Evolutionary conservation across 1,140 invertebrate species (phyloP).

Genomic region (Colletes gigas): DNA sequence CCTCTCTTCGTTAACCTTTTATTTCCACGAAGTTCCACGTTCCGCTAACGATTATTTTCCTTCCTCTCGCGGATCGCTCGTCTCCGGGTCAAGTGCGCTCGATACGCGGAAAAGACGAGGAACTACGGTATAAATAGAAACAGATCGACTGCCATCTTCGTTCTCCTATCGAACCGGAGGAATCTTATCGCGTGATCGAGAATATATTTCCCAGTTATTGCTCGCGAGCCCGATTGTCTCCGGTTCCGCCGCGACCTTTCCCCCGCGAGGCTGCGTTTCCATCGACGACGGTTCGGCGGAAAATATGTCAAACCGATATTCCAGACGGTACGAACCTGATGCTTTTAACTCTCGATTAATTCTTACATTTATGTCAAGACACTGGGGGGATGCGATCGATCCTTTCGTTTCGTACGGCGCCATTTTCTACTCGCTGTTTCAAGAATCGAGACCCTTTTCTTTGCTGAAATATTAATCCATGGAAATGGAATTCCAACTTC

Average conservation of each 20-base stretch:
- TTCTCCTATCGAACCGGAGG: not conserved
- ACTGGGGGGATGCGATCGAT: slow-evolving; percentile 22
- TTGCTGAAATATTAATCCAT: too few species aligned
- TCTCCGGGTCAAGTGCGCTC: not conserved
- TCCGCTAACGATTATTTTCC: not conserved
- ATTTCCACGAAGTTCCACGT: not conserved
- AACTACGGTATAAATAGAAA: not conserved
- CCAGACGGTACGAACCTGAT: not conserved
- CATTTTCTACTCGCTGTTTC: too few species aligned
- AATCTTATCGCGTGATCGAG: not conserved
- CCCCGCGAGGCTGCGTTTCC: not conserved
- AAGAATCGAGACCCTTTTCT: not conserved
- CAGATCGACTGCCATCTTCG: not conserved
- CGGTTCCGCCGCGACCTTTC: not conserved
- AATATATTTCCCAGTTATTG: not conserved
- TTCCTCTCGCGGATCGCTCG: not conserved
- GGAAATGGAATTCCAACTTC: too few species aligned
- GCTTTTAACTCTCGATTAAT: slow-evolving; percentile 42
- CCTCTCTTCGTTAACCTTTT: slow-evolving; percentile 12
- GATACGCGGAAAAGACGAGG: not conserved
- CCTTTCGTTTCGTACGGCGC: not conserved
- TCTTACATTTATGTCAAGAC: slow-evolving; percentile 42
- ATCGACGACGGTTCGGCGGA: slow-evolving; percentile 7
- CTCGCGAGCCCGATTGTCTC: not conserved
- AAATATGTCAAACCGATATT: slow-evolving; percentile 45